Evolutionary conservation across 2,113 vertebrate species (phyloP).

Genomic region (Hippocampus zosterae): DNA sequence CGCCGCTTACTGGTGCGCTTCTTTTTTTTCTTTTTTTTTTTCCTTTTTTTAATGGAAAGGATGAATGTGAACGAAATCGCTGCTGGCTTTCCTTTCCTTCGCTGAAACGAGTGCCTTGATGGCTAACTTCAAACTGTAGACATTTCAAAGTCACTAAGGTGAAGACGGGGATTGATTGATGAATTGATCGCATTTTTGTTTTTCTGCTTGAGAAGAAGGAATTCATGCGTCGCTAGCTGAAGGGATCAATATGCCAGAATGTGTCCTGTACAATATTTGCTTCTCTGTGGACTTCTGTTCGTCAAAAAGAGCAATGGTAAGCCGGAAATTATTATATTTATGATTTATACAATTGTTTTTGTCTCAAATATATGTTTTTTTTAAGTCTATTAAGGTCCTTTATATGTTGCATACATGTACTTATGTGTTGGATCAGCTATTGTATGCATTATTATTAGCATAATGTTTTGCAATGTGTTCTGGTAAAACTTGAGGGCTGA

Average conservation of each 20-base stretch:
- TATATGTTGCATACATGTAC: constrained; percentile 18
- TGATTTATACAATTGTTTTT: background rate
- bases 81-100: constrained; percentile 3
- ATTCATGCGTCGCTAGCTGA: constrained; percentile 60
- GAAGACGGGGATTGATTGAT: constrained; percentile 34
- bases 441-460: background rate
- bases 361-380: background rate
- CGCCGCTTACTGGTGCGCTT: constrained; percentile 46
- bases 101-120: constrained; percentile 12
- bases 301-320: constrained; percentile 58
- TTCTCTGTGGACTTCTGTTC: constrained; percentile 71
- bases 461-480: background rate
- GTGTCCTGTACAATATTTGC: constrained; percentile 69
- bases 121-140: constrained; percentile 19
- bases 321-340: constrained; percentile 4
- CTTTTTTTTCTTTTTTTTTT: background rate
- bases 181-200: constrained; percentile 23
- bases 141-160: constrained; percentile 27
- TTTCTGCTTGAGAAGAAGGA: constrained; percentile 47
- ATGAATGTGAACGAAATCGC: constrained; percentile 39
- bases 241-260: constrained; percentile 72
- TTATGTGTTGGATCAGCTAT: background rate
- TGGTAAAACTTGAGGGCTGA: background rate
- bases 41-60: constrained; percentile 34
- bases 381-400: too few relatives aligned